These are phyloP conservation scores for Forbesichthys agassizii DNA, from an alignment of 2,113 vertebrate species.

Conservation along the genomic window DNA sequence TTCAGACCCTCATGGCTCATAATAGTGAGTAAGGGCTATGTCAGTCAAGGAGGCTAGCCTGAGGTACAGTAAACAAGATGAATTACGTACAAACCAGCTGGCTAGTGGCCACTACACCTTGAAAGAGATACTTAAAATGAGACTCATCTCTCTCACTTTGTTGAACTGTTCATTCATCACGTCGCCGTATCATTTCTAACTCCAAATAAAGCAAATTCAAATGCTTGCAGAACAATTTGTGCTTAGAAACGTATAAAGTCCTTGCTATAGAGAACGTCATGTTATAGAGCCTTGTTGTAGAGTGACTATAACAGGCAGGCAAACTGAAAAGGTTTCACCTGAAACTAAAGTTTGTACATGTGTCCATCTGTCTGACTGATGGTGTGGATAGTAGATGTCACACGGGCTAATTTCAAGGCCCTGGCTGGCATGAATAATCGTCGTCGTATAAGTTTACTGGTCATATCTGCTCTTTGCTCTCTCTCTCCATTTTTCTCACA, in stretches of 20 bases:
- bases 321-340: background rate
- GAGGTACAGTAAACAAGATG: conserved; percentile 47
- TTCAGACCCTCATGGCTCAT: background rate
- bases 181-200: conserved; percentile 17
- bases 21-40: background rate
- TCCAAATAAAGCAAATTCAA: background rate
- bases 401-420: conserved; percentile 31
- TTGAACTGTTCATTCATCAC: too few species aligned
- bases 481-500: conserved; percentile 61
- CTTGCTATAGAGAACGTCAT: too few species aligned
- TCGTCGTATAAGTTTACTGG: conserved; percentile 53
- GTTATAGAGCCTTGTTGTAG: background rate
- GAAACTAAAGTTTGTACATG: too few species aligned
- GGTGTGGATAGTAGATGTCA: background rate
- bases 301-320: background rate
- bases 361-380: background rate
- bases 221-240: too few species aligned
- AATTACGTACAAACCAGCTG: conserved; percentile 42
- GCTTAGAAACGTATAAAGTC: too few species aligned
- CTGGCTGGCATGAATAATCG: conserved; percentile 58
- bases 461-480: conserved; percentile 49
- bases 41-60: conserved; percentile 23
- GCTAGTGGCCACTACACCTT: conserved; percentile 20
- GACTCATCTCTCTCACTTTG: conserved; percentile 8
- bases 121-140: conserved; percentile 34